Evolutionary conservation across 2,113 vertebrate species (phyloP).

Genomic region (Patagioenas fasciata): DNA sequence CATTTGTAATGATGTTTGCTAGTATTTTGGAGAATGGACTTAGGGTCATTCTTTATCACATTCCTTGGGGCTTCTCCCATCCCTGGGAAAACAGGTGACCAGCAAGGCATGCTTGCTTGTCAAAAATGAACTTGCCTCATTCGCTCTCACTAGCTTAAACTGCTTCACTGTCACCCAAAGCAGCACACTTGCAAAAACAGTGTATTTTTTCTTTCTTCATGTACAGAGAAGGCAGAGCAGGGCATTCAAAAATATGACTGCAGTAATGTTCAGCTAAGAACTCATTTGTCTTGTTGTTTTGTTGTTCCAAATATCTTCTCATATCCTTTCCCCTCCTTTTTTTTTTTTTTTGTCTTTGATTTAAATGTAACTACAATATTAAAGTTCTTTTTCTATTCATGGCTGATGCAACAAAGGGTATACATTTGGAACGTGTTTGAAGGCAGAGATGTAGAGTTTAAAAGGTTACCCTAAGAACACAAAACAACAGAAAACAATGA

Average conservation of each 20-base stretch:
- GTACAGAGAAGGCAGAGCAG: neutral
- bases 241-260: neutral
- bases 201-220: neutral
- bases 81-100: neutral
- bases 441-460: neutral
- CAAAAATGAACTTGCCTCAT: neutral
- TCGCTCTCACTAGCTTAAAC: neutral
- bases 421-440: neutral
- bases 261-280: neutral
- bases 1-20: neutral
- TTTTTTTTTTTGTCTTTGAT: neutral
- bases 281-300: neutral
- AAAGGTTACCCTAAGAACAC: neutral
- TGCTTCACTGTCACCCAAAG: neutral
- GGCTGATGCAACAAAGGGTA: neutral
- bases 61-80: neutral
- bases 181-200: neutral
- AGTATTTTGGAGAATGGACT: neutral
- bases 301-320: neutral
- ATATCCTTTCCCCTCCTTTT: accelerated
- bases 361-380: neutral
- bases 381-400: neutral
- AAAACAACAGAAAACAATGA: neutral
- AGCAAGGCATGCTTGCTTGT: neutral
- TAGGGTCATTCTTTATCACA: neutral